Evolutionary conservation across 2,113 vertebrate species (phyloP).

Genomic region (Seriola aureovittata): DNA sequence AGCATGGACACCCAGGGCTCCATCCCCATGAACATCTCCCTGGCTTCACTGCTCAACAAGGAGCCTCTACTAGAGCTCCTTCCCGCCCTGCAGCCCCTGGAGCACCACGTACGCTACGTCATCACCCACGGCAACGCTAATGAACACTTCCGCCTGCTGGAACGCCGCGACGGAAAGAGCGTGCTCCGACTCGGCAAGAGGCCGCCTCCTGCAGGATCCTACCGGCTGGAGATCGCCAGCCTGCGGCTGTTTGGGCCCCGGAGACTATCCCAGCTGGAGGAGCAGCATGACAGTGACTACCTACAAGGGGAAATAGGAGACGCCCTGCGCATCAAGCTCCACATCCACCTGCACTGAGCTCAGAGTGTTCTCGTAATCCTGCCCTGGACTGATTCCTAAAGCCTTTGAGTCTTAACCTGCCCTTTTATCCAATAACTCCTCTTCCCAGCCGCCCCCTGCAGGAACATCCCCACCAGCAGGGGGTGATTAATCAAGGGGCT

Average conservation of each 20-base stretch:
- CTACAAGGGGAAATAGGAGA: constrained; percentile 88
- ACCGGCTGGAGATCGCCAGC: constrained; percentile 90
- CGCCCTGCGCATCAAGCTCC: constrained; percentile 91
- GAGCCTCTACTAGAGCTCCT: constrained; percentile 91
- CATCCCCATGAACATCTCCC: constrained; percentile 89
- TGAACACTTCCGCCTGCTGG: constrained; percentile 89
- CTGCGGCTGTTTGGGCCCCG: constrained; percentile 85
- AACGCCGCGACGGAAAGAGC: constrained; percentile 88
- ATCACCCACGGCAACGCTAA: constrained; percentile 88
- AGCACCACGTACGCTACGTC: constrained; percentile 87
- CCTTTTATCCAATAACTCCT: constrained; percentile 59
- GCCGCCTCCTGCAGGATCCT: constrained; percentile 84
- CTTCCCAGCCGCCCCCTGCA: constrained; percentile 25
- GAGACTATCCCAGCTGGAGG: constrained; percentile 86
- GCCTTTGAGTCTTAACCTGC: constrained; percentile 65
- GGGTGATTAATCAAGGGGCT: constrained; percentile 69
- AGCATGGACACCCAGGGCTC: constrained; percentile 89
- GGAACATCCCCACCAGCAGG: constrained; percentile 63
- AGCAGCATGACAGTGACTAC: constrained; percentile 89
- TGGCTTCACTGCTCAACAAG: constrained; percentile 85
- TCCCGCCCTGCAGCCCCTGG: constrained; percentile 88
- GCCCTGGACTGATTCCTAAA: constrained; percentile 72
- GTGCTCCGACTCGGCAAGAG: constrained; percentile 87
- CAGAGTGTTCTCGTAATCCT: constrained; percentile 30
- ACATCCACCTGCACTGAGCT: constrained; percentile 91